phyloP scores from a whole-genome alignment of 2,797 vertebrate genomes.

The Chaunax sp. region DNA sequence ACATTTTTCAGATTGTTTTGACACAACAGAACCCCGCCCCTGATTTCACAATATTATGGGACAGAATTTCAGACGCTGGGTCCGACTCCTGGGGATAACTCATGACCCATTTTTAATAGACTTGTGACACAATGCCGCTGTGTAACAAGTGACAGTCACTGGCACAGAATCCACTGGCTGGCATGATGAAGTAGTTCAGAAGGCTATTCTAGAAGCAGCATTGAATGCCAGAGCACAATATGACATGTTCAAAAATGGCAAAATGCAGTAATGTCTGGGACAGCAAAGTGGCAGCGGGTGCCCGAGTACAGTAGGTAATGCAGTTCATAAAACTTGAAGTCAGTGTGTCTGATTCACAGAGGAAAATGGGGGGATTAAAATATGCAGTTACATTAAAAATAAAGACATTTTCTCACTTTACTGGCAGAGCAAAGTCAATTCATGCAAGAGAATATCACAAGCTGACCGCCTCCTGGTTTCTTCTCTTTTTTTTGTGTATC shows the following conservation, averaged over 20 bases:
- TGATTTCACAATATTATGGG: constrained; percentile 67
- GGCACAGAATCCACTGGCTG: constrained; percentile 26
- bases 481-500: too few species aligned
- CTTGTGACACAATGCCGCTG: constrained; percentile 24
- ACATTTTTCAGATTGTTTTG: constrained; percentile 74
- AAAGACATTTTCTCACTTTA: not conserved
- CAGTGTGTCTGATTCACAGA: constrained; percentile 6
- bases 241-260: constrained; percentile 29
- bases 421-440: not conserved
- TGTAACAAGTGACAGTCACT: constrained; percentile 27
- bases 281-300: constrained; percentile 10
- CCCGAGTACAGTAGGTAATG: constrained; percentile 17
- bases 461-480: too few species aligned
- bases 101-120: constrained; percentile 48
- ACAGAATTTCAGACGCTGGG: constrained; percentile 52
- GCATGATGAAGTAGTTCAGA: constrained; percentile 2
- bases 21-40: constrained; percentile 59
- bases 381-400: constrained; percentile 1
- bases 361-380: not conserved
- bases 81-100: constrained; percentile 33
- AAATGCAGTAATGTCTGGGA: constrained; percentile 46
- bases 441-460: not conserved
- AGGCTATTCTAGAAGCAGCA: constrained; percentile 10
- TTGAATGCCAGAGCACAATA: constrained; percentile 25
- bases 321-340: constrained; percentile 23